Evolutionary conservation across 2,113 vertebrate species (phyloP).

Genomic region (Vicugna pacos): DNA sequence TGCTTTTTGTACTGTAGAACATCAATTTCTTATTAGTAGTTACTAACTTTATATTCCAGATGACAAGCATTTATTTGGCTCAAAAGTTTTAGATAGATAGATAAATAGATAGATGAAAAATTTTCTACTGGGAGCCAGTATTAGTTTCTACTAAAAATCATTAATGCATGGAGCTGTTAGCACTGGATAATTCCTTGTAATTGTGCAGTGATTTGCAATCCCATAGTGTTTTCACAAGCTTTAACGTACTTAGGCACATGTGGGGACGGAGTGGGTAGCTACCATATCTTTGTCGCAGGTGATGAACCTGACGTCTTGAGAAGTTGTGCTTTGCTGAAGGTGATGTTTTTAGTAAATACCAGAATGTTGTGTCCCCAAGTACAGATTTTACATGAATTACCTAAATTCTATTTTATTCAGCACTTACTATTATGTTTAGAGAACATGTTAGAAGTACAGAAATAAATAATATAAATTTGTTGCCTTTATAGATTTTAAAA

Average conservation of each 20-base stretch:
- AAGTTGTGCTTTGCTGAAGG: background rate
- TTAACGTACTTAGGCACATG: background rate
- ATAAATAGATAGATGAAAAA: background rate
- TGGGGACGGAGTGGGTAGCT: background rate
- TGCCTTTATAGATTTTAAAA: background rate
- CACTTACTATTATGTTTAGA: slow-evolving; percentile 12
- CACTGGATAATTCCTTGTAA: background rate
- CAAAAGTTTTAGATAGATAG: background rate
- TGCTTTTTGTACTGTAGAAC: background rate
- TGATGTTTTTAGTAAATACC: background rate
- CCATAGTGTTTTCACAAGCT: background rate
- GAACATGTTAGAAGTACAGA: slow-evolving; percentile 19
- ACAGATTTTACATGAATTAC: background rate
- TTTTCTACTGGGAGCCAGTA: background rate
- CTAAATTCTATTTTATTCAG: slow-evolving; percentile 2
- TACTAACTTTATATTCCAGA: background rate
- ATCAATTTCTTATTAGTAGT: slow-evolving; percentile 4
- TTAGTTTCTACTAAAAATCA: background rate
- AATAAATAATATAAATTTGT: background rate
- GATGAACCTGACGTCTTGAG: background rate
- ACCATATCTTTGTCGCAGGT: too few species aligned
- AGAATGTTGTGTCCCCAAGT: background rate
- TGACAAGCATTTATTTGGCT: background rate
- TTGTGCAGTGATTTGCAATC: background rate
- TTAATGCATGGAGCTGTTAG: background rate